Conservation (phyloP, 2,797 vertebrate genomes). For the Neopelma chrysocephalum region DNA sequence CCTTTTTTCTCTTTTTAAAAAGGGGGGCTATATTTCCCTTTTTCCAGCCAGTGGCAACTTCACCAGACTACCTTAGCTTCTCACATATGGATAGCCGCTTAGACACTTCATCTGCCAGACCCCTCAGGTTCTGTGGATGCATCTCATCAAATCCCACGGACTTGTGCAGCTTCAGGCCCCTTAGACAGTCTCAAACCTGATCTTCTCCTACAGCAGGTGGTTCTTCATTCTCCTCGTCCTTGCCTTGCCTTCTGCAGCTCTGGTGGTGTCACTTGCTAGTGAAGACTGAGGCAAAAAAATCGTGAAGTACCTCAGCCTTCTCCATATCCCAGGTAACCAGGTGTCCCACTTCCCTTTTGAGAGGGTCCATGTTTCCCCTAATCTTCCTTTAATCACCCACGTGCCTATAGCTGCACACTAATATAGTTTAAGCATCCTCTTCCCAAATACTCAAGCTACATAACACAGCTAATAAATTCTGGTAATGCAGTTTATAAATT, state of each 20-base stretch:
- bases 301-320: too few relatives aligned
- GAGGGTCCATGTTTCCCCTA: too few relatives aligned
- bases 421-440: not conserved
- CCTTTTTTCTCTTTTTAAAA: not conserved
- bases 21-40: not conserved
- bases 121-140: accelerated
- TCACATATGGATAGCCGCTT: not conserved
- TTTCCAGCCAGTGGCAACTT: not conserved
- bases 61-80: not conserved
- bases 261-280: not conserved
- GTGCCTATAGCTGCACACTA: not conserved
- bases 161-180: not conserved
- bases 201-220: not conserved
- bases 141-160: not conserved
- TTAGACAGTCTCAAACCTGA: accelerated
- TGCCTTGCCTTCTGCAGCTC: not conserved
- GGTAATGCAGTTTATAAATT: not conserved
- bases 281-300: not conserved
- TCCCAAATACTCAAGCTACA: not conserved
- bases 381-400: not conserved
- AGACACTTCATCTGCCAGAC: not conserved
- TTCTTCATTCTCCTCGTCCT: not conserved
- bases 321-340: not conserved
- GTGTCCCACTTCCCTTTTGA: too few relatives aligned
- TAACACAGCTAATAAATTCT: accelerated